phyloP scores from a whole-genome alignment of 2,113 vertebrate genomes.

The Apeltes quadracus region DNA sequence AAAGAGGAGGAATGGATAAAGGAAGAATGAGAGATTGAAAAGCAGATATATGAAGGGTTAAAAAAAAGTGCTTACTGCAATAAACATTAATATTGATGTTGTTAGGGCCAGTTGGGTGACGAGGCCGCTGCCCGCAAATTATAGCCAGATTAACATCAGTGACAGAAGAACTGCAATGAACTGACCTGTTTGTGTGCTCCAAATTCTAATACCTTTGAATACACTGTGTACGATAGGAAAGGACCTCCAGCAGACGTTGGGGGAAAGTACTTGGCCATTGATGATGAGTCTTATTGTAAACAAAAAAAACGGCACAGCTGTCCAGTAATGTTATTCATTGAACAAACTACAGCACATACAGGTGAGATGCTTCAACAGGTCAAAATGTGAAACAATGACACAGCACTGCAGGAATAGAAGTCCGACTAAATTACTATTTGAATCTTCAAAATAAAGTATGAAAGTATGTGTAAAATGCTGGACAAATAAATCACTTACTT shows the following conservation, averaged over 20 bases:
- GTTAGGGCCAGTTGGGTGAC: slow-evolving; percentile 22
- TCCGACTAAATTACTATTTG: neutral
- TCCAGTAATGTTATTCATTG: neutral
- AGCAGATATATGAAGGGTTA: neutral
- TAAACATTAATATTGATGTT: slow-evolving; percentile 40
- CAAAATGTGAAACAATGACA: neutral
- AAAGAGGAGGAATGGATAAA: slow-evolving; percentile 4
- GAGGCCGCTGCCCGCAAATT: slow-evolving; percentile 30
- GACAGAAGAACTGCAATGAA: slow-evolving; percentile 1
- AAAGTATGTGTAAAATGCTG: neutral
- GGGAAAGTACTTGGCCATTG: neutral
- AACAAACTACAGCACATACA: neutral
- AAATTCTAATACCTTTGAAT: neutral
- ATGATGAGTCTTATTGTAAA: neutral
- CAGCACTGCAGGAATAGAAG: neutral
- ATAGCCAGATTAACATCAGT: slow-evolving; percentile 19
- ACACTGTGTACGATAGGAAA: neutral
- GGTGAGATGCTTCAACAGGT: neutral
- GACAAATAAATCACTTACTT: neutral
- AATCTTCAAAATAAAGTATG: neutral
- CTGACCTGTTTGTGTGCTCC: slow-evolving; percentile 6
- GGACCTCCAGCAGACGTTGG: neutral
- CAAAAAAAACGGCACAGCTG: neutral
- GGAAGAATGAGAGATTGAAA: slow-evolving; percentile 11
- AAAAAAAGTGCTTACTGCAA: slow-evolving; percentile 18